Percentiles rank a stretch among this genome's conserved stretches.
These are phyloP conservation scores for Scaptomyza tumidula DNA, from an alignment of 2,888 invertebrate species.

Conservation along the genomic window DNA sequence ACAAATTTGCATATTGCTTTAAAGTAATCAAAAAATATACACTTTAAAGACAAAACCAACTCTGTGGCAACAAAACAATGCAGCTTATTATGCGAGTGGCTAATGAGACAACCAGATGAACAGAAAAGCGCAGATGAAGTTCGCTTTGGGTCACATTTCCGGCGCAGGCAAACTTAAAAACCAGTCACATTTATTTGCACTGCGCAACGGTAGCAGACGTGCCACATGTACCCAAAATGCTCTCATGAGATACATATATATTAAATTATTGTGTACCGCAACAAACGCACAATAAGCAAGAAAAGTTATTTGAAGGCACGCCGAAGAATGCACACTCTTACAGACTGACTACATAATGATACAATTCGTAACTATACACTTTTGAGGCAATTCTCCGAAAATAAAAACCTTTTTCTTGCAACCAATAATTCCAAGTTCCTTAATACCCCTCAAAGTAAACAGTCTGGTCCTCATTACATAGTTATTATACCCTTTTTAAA, in stretches of 20 bases:
- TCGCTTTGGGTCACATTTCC: constrained; percentile 59
- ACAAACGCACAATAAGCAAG: neutral
- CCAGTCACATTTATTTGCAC: constrained; percentile 69
- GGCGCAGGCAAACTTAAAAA: constrained; percentile 51
- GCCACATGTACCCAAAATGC: constrained; percentile 27
- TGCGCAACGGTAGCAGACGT: constrained; percentile 63
- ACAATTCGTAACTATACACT: neutral
- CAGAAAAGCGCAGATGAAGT: constrained; percentile 22
- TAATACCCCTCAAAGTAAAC: neutral
- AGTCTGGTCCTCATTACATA: neutral
- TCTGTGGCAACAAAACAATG: constrained; percentile 47
- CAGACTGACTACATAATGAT: neutral
- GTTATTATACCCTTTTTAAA: neutral
- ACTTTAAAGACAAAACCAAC: neutral
- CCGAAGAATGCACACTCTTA: neutral
- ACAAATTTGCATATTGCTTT: constrained; percentile 12
- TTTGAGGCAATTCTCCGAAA: too few relatives aligned
- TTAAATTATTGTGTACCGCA: constrained; percentile 23
- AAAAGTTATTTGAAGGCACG: neutral
- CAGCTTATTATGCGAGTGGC: constrained; percentile 50
- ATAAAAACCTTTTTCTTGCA: neutral
- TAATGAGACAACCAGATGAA: constrained; percentile 10
- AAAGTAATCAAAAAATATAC: constrained; percentile 10
- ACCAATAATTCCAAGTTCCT: neutral
- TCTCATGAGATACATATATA: constrained; percentile 7